Percentiles rank a stretch among this genome's conserved stretches.
Conservation (phyloP, 1,140 invertebrate species). For the Panagrolaimus sp. region DNA sequence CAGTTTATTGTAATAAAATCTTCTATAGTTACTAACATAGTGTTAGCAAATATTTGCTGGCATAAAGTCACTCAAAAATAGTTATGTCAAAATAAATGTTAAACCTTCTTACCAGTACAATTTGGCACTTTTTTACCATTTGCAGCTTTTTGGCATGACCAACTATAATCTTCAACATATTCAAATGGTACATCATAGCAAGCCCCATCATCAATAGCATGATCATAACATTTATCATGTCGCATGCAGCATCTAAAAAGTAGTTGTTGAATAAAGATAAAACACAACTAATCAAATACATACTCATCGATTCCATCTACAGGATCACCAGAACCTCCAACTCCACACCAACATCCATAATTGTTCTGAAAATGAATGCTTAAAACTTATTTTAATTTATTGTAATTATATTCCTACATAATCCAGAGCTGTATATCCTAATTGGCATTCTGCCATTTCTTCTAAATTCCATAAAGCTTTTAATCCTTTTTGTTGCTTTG, state of each 20-base stretch:
- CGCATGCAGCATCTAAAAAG: constrained; percentile 20
- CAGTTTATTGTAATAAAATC: too few relatives aligned
- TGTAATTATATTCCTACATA: too few relatives aligned
- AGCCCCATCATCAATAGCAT: neutral
- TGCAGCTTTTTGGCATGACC: constrained; percentile 5
- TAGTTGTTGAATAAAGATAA: too few relatives aligned
- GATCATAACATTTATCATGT: constrained; percentile 25
- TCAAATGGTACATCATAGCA: constrained; percentile 15
- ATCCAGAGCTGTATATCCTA: constrained; percentile 24
- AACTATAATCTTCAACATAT: constrained; percentile 29
- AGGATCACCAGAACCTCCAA: constrained; percentile 17
- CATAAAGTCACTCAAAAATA: too few relatives aligned
- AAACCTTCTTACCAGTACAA: constrained; percentile 5
- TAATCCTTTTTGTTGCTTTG: constrained; percentile 12
- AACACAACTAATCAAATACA: too few relatives aligned
- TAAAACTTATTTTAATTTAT: too few relatives aligned
- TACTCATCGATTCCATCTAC: constrained; percentile 24
- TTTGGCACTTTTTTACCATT: neutral
- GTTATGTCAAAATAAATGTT: neutral
- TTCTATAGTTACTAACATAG: too few relatives aligned
- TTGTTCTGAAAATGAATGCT: too few relatives aligned
- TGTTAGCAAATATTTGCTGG: too few relatives aligned
- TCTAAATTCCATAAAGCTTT: constrained; percentile 24
- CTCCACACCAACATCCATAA: constrained; percentile 27
- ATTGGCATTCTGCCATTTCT: constrained; percentile 23